phyloP scores from a whole-genome alignment of 2,888 invertebrate species.

The Brachyopa scutellaris region DNA sequence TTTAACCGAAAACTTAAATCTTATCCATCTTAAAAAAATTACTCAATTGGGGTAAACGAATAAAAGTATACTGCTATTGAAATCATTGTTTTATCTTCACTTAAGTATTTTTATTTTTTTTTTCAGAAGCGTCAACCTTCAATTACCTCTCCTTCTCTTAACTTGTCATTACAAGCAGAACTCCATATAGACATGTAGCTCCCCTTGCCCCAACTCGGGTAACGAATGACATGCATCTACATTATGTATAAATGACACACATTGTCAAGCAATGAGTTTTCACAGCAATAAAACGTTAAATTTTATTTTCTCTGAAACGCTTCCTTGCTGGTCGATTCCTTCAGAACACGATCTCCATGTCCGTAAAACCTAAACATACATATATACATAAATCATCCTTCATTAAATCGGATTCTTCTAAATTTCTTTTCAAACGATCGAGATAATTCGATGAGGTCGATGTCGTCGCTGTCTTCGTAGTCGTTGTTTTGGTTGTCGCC shows the following conservation, averaged over 20 bases:
- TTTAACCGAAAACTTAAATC: too few species aligned
- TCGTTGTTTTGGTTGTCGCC: slow-evolving; percentile 59
- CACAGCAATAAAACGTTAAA: slow-evolving; percentile 31
- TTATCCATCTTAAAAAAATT: too few species aligned
- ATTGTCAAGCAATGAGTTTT: slow-evolving; percentile 37
- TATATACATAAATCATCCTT: slow-evolving; percentile 52
- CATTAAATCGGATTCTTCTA: slow-evolving; percentile 48
- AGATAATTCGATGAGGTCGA: slow-evolving; percentile 71
- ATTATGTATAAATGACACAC: slow-evolving; percentile 35
- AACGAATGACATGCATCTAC: slow-evolving; percentile 32
- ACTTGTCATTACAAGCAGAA: slow-evolving; percentile 59
- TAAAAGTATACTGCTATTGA: slow-evolving; percentile 32
- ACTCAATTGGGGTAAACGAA: slow-evolving; percentile 57
- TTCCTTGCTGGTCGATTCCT: neutral
- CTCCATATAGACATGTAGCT: slow-evolving; percentile 37
- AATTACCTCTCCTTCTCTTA: slow-evolving; percentile 17
- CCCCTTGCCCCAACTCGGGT: neutral
- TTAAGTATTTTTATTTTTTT: too few species aligned
- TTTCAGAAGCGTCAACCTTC: slow-evolving; percentile 31
- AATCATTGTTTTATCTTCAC: slow-evolving; percentile 41
- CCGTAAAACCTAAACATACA: slow-evolving; percentile 57
- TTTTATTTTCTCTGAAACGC: slow-evolving; percentile 47
- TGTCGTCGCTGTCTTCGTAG: slow-evolving; percentile 55
- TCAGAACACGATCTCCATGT: slow-evolving; percentile 22
- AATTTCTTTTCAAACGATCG: slow-evolving; percentile 64